phyloP scores from a whole-genome alignment of 2,797 vertebrate species.

The Sebastes goodei region DNA sequence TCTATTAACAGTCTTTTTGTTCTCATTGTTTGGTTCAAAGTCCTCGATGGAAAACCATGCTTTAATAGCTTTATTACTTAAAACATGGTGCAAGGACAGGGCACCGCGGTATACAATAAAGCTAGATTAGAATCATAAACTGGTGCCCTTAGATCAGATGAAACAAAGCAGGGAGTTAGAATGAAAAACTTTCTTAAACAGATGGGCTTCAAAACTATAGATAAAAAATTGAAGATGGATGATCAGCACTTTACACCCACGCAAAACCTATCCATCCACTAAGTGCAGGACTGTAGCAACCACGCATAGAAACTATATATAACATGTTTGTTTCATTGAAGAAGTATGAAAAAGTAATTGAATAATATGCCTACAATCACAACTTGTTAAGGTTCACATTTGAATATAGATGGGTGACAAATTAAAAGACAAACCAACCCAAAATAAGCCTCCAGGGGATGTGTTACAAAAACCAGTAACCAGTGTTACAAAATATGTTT shows the following conservation, averaged over 20 bases:
- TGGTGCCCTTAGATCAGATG: background rate
- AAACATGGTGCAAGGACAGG: slow-evolving; percentile 9
- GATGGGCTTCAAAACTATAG: background rate
- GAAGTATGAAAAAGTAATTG: background rate
- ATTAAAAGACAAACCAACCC: background rate
- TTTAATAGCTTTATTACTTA: slow-evolving; percentile 36
- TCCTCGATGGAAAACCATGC: slow-evolving; percentile 23
- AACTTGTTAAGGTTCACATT: no score
- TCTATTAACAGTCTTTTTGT: slow-evolving; percentile 1
- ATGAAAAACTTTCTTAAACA: background rate
- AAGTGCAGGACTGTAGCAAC: background rate
- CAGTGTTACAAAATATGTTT: background rate
- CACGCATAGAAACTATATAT: background rate
- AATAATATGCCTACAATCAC: background rate
- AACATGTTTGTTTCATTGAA: background rate
- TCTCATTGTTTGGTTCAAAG: slow-evolving; percentile 39
- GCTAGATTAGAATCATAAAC: slow-evolving; percentile 35
- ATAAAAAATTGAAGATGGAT: background rate
- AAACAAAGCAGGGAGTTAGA: background rate
- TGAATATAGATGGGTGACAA: background rate
- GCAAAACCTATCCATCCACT: no score
- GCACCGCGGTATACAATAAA: background rate
- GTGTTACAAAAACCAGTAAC: background rate
- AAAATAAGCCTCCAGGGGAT: no score
- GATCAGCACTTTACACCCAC: background rate